Evolutionary conservation across 2,113 vertebrate genomes (phyloP).

Genomic region (Brachionichthys hirsutus): DNA sequence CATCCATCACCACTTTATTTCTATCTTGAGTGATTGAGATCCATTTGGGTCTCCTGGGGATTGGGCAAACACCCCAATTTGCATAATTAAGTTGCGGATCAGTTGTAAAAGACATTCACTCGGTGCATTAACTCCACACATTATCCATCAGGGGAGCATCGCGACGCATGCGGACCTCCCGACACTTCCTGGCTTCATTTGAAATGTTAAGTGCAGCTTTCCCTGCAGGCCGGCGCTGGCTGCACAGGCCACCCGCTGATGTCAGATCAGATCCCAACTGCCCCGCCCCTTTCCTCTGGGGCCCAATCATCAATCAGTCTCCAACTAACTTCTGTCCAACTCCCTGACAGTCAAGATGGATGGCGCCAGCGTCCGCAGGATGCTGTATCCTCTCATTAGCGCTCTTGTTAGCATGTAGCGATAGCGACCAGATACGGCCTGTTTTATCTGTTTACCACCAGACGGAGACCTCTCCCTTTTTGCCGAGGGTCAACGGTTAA

Average conservation of each 20-base stretch:
- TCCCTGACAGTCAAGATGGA: slow-evolving; percentile 76
- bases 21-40: slow-evolving; percentile 62
- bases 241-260: slow-evolving; percentile 28
- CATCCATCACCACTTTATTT: slow-evolving; percentile 73
- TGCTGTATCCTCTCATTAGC: slow-evolving; percentile 63
- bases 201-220: slow-evolving; percentile 69
- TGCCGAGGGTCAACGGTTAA: slow-evolving; percentile 56
- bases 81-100: slow-evolving; percentile 73
- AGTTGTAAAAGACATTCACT: slow-evolving; percentile 60
- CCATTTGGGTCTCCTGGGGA: slow-evolving; percentile 59
- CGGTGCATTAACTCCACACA: slow-evolving; percentile 69
- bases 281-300: slow-evolving; percentile 36
- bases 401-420: slow-evolving; percentile 61
- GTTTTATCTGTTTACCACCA: slow-evolving; percentile 37
- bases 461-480: slow-evolving; percentile 17
- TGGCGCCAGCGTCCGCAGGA: slow-evolving; percentile 61
- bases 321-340: slow-evolving; percentile 76
- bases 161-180: slow-evolving; percentile 47
- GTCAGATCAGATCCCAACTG: slow-evolving; percentile 48
- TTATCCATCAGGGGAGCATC: slow-evolving; percentile 71
- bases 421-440: slow-evolving; percentile 40
- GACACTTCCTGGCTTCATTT: slow-evolving; percentile 66
- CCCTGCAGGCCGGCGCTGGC: slow-evolving; percentile 16
- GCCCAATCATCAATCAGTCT: slow-evolving; percentile 76
- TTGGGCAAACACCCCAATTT: slow-evolving; percentile 61